phyloP scores from a whole-genome alignment of 2,888 invertebrate genomes.

The Tenthredo scrophulariae region DNA sequence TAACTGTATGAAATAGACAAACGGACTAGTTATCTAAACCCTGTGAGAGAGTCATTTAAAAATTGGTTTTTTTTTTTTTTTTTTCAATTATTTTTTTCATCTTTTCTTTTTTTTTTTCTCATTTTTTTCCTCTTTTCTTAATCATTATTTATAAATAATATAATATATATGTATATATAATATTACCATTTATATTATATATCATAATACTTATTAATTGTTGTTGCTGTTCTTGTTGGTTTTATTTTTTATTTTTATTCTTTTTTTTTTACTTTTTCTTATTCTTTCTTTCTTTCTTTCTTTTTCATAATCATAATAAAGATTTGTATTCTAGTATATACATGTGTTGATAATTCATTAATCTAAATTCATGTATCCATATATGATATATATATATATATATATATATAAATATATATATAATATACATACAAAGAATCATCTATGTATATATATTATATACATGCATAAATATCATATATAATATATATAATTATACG shows the following conservation, averaged over 20 bases:
- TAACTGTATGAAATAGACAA: slow-evolving; percentile 61
- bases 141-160: slow-evolving; percentile 45
- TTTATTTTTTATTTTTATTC: not conserved
- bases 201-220: slow-evolving; percentile 6
- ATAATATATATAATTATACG: not conserved
- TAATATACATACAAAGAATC: too few species aligned
- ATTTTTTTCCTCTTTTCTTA: not conserved
- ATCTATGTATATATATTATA: too few species aligned
- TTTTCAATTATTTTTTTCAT: not conserved
- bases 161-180: slow-evolving; percentile 36
- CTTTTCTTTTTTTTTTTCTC: slow-evolving; percentile 5
- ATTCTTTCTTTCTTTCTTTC: not conserved
- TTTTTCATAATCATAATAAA: slow-evolving; percentile 10
- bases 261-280: slow-evolving; percentile 21
- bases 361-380: slow-evolving; percentile 21
- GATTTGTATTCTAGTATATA: slow-evolving; percentile 38
- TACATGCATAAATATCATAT: not conserved
- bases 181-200: slow-evolving; percentile 17
- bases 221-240: not conserved
- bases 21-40: slow-evolving; percentile 65
- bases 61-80: slow-evolving; percentile 44
- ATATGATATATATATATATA: not conserved
- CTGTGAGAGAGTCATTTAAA: slow-evolving; percentile 63
- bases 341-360: slow-evolving; percentile 40
- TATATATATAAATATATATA: not conserved